These are phyloP conservation scores for Lithodes maja DNA, from an alignment of 2,888 invertebrate species.

Conservation along the genomic window DNA sequence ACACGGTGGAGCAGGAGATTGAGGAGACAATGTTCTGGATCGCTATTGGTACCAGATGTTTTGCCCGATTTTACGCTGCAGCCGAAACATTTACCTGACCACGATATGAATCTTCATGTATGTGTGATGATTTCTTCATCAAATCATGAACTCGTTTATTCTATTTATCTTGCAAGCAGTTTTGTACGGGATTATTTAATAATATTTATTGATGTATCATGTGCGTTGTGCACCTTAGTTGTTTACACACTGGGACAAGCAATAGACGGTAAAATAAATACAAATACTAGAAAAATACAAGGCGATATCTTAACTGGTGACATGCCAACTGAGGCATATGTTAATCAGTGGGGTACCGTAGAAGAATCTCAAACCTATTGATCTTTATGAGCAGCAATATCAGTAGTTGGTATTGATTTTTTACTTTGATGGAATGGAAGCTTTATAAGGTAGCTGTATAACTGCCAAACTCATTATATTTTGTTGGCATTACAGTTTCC, in stretches of 20 bases:
- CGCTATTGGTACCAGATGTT: background rate
- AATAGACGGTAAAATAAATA: background rate
- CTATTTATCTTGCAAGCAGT: background rate
- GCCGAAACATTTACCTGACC: conserved; percentile 16
- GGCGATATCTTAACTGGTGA: background rate
- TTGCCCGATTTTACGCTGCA: conserved; percentile 20
- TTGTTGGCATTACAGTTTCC: background rate
- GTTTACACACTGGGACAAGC: background rate
- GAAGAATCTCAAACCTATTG: background rate
- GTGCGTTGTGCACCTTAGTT: background rate
- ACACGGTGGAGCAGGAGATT: conserved; percentile 17
- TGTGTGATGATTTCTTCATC: conserved; percentile 6
- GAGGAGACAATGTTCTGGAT: conserved; percentile 23
- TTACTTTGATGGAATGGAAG: background rate
- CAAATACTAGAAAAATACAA: background rate
- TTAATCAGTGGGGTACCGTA: background rate
- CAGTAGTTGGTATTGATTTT: background rate
- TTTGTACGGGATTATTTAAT: conserved; percentile 15
- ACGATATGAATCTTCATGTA: conserved; percentile 2
- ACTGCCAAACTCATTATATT: conserved; percentile 8
- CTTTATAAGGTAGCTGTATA: conserved; percentile 7
- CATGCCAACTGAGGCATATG: background rate
- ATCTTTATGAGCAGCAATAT: background rate
- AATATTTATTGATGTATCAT: conserved; percentile 12
- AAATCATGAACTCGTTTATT: background rate